These are phyloP conservation scores for Dryoscopus gambensis DNA, from an alignment of 2,113 vertebrate genomes.

Conservation along the genomic window DNA sequence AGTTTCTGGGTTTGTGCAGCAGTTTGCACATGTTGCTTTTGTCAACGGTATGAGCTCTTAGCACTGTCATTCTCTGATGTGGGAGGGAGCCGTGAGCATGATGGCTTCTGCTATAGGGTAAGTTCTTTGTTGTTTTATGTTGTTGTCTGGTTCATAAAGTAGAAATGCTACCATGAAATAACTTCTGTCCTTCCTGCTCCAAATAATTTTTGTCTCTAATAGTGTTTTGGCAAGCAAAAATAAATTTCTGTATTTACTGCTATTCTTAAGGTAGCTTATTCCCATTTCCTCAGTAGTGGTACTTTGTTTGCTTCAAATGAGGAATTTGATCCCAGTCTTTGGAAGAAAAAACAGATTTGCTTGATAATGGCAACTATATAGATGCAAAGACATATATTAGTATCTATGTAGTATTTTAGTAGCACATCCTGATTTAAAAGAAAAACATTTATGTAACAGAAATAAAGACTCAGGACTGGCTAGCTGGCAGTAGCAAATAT, in stretches of 20 bases:
- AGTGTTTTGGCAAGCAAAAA: not conserved
- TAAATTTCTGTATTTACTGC: not conserved
- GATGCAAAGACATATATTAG: not conserved
- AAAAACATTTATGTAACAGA: not conserved
- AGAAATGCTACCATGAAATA: not conserved
- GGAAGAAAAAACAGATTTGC: not conserved
- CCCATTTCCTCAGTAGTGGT: not conserved
- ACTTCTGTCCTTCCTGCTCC: not conserved
- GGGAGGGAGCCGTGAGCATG: rapidly evolving
- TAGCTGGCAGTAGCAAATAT: not conserved
- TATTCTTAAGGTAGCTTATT: not conserved
- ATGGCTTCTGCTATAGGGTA: not conserved
- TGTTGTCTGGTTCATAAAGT: not conserved
- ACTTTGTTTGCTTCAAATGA: not conserved
- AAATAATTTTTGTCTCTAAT: not conserved
- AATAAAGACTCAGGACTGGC: not conserved
- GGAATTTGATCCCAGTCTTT: not conserved
- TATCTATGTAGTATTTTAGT: not conserved
- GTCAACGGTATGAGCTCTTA: not conserved
- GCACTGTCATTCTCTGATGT: not conserved
- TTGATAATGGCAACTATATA: not conserved
- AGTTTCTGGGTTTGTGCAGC: not conserved
- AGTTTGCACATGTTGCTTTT: not conserved
- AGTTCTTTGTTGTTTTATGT: not conserved
- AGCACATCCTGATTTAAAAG: not conserved